These are phyloP conservation scores for Meandrina meandrites DNA, from an alignment of 92 coral and sea anemone species.

Conservation along the genomic window DNA sequence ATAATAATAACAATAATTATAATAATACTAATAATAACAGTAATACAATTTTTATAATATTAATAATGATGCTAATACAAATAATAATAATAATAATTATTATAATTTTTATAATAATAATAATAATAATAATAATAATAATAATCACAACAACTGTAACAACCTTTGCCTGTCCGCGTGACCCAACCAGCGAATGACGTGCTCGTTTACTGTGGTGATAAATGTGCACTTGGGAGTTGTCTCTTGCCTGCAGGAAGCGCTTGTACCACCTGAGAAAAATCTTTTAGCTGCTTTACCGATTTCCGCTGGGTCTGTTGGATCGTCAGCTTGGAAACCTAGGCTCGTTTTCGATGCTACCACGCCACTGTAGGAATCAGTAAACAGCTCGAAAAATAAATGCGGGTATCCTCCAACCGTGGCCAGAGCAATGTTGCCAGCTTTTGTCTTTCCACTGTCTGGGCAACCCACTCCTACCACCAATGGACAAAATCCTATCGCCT, in stretches of 20 bases:
- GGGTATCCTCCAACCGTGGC: constrained; percentile 25
- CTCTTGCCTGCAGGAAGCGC: background rate
- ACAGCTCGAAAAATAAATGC: background rate
- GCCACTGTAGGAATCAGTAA: background rate
- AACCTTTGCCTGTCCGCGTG: background rate
- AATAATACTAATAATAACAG: too few relatives aligned
- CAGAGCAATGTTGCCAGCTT: constrained; percentile 49
- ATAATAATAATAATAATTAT: too few relatives aligned
- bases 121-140: too few relatives aligned
- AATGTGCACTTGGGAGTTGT: constrained; percentile 36
- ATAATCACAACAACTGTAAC: too few relatives aligned
- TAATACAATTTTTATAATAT: too few relatives aligned
- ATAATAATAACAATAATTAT: too few relatives aligned
- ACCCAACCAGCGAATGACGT: constrained; percentile 46
- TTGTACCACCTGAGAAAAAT: constrained; percentile 42
- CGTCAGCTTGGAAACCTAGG: background rate
- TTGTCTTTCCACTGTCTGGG: constrained; percentile 46
- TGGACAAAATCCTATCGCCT: constrained; percentile 43
- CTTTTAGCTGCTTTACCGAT: constrained; percentile 56
- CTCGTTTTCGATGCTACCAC: constrained; percentile 23
- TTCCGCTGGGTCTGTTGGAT: background rate
- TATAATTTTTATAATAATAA: too few relatives aligned
- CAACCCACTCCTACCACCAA: constrained; percentile 29
- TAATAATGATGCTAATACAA: too few relatives aligned
- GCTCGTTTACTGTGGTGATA: constrained; percentile 36